These are phyloP conservation scores for Meloe dianella DNA, from an alignment of 2,888 invertebrate species.

Conservation along the genomic window DNA sequence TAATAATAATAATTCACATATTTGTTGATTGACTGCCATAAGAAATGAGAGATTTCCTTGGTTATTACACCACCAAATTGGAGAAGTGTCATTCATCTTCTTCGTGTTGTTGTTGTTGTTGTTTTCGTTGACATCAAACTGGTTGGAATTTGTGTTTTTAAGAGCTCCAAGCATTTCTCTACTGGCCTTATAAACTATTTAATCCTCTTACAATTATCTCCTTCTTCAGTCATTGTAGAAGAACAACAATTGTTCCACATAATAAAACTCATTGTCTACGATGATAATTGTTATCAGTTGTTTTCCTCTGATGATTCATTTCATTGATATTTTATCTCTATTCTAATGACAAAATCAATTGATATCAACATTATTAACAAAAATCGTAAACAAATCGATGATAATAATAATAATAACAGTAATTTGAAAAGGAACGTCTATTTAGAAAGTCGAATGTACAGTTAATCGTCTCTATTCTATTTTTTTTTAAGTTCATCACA, in stretches of 20 bases:
- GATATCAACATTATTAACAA: not conserved
- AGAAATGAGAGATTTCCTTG: constrained; percentile 18
- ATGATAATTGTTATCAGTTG: not conserved
- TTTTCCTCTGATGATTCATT: constrained; percentile 2
- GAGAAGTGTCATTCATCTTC: not conserved
- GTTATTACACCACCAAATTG: constrained; percentile 22
- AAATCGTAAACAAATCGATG: not conserved
- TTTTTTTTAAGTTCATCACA: not conserved
- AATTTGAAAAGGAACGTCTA: constrained; percentile 6
- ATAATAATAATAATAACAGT: not conserved
- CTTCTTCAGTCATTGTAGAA: not conserved
- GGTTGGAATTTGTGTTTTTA: constrained; percentile 25
- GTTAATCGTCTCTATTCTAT: not conserved
- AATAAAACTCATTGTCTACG: not conserved
- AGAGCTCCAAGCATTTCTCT: constrained; percentile 8
- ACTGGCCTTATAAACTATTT: constrained; percentile 18
- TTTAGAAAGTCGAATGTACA: constrained; percentile 9
- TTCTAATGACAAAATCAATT: not conserved
- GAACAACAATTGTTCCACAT: not conserved
- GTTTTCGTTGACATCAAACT: constrained; percentile 11
- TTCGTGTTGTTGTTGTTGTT: not conserved
- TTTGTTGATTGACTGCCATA: not conserved
- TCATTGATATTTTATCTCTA: not conserved
- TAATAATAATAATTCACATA: not conserved
- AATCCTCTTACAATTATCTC: not conserved